Base-by-base conservation (phyloP, 2,113 vertebrate species). In the Ammospiza nelsoni region DNA sequence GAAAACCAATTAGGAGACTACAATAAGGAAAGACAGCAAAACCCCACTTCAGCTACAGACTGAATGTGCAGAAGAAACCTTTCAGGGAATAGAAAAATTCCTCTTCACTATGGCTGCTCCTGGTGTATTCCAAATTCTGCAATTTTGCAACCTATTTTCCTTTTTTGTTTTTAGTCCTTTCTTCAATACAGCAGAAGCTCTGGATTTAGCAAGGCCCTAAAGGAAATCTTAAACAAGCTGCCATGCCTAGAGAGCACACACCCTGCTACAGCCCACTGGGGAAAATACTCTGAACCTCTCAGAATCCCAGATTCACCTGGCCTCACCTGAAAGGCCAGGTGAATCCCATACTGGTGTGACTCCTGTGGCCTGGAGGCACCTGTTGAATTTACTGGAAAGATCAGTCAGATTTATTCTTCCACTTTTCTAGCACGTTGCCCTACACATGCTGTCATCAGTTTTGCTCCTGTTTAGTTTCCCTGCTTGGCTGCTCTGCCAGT, bases 11-110 rank as follows among this genome's bases (percentile, higher is more conserved):
- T 81, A 92, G 72, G 73, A 87, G 57, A 82, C 51, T 59, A 59
- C 57, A 86, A 57, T 29, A 92, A 78, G 57, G 71, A 78, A 90
- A 85, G 81, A 71, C 28, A 88, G 63, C 46, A 88, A 79, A 94
- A 83, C 39, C 54, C 67, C 31, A 24, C 24, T 77, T 80, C 80
- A 71, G 58, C 35, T 84, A 37, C 55, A 77, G 72, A 71, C 41
- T 51, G 22, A 69, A 52, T 6, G 20, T 46, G 43, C 81, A 84
- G 24, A 79, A 27, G 54, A 78, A 66, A 35, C 28, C 75, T 63
- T n/a, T 54, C 35, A 68, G 46, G 43, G 46, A 91, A 46, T 2
- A 75, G 49, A 81, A 74, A 86, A 77, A 43, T 28, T 72, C 31
- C 43, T 35, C 37, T 88, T 74, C 27, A 37, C 27, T 0, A 9